phyloP scores from a whole-genome alignment of 2,113 vertebrate species.

The Ctenomys sociabilis region DNA sequence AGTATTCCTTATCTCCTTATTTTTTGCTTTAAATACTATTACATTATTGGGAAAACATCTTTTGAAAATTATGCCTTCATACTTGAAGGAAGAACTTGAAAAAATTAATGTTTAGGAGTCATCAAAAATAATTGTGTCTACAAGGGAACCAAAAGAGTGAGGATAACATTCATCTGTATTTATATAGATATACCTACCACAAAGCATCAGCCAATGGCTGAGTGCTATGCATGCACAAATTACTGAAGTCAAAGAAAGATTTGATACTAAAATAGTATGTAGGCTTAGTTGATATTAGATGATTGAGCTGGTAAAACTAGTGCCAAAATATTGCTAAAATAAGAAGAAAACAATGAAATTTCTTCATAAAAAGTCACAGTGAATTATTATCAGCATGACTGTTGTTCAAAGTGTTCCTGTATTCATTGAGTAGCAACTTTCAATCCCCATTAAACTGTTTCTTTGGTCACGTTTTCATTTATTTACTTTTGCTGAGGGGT shows the following conservation, averaged over 20 bases:
- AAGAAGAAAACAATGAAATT: neutral
- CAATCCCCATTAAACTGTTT: neutral
- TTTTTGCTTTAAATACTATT: neutral
- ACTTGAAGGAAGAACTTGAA: neutral
- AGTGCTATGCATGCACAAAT: constrained; percentile 29
- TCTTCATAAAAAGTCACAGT: neutral
- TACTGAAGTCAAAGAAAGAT: constrained; percentile 9
- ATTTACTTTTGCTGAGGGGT: neutral
- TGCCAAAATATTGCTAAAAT: neutral
- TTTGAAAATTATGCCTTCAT: neutral
- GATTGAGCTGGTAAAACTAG: neutral
- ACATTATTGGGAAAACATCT: neutral
- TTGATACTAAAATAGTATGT: constrained; percentile 55
- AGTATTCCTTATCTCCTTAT: neutral
- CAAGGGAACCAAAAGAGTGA: neutral
- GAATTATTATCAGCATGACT: neutral
- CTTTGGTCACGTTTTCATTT: neutral
- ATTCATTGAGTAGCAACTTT: neutral
- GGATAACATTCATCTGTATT: neutral
- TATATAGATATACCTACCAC: neutral
- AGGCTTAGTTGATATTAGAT: constrained; percentile 26
- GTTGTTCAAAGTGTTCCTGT: neutral
- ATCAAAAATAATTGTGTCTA: constrained; percentile 45
- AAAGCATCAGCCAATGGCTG: neutral
- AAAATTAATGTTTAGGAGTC: constrained; percentile 8